phyloP scores from a whole-genome alignment of 2,888 invertebrate genomes.

The Stomorhina lunata region DNA sequence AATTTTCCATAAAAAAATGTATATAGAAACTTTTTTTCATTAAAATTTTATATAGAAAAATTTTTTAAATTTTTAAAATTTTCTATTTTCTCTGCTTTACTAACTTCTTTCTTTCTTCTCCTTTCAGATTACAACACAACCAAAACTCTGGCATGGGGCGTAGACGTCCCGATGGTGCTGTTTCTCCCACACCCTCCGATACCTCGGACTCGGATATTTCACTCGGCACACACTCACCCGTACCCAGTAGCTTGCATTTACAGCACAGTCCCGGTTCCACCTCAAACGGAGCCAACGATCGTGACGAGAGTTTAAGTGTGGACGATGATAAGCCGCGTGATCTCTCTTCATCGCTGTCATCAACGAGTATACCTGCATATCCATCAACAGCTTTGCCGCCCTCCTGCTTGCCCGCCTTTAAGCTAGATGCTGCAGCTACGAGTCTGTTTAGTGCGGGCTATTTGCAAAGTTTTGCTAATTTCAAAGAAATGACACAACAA shows the following conservation, averaged over 20 bases:
- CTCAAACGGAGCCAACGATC: constrained; percentile 79
- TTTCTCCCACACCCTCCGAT: constrained; percentile 79
- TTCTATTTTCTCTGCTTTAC: too few relatives aligned
- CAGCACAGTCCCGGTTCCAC: constrained; percentile 80
- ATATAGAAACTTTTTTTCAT: too few relatives aligned
- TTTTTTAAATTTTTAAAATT: too few relatives aligned
- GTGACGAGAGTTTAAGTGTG: constrained; percentile 78
- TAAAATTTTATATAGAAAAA: too few relatives aligned
- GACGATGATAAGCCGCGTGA: constrained; percentile 79
- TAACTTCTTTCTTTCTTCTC: constrained; percentile 10
- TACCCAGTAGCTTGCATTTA: constrained; percentile 79
- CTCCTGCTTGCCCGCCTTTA: constrained; percentile 76
- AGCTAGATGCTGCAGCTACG: constrained; percentile 76
- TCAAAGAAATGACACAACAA: constrained; percentile 79
- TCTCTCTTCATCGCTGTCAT: constrained; percentile 74
- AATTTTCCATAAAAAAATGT: too few relatives aligned
- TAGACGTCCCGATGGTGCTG: constrained; percentile 76
- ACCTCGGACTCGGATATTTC: constrained; percentile 80
- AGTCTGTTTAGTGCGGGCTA: constrained; percentile 79
- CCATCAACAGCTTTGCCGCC: constrained; percentile 66
- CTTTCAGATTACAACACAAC: constrained; percentile 79
- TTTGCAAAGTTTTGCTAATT: constrained; percentile 79
- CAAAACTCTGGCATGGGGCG: constrained; percentile 77
- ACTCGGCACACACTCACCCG: constrained; percentile 80
- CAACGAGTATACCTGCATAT: constrained; percentile 68